phyloP scores from a whole-genome alignment of 2,797 vertebrate genomes.

The Enoplosus armatus region DNA sequence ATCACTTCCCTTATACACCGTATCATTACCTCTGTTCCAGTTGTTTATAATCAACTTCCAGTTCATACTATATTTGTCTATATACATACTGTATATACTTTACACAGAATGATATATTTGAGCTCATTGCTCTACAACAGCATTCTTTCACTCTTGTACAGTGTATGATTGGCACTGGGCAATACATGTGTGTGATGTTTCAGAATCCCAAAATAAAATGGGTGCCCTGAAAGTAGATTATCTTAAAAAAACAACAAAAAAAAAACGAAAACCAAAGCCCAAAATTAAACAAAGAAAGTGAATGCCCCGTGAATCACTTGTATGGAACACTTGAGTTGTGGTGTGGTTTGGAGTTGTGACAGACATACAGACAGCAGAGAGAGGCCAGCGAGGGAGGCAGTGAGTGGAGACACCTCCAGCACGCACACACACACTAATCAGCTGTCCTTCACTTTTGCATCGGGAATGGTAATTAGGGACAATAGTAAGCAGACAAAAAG shows the following conservation, averaged over 20 bases:
- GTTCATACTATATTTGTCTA: no score
- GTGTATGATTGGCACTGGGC: background rate
- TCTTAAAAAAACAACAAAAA: background rate
- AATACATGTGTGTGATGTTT: conserved; percentile 13
- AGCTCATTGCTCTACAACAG: background rate
- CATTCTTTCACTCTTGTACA: background rate
- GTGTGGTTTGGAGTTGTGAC: conserved; percentile 52
- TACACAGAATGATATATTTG: background rate
- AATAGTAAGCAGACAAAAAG: conserved; percentile 47
- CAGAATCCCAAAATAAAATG: conserved; percentile 20
- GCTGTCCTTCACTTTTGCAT: conserved; percentile 36
- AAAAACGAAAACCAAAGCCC: conserved; percentile 7
- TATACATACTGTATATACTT: background rate
- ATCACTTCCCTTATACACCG: background rate
- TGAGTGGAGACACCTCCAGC: conserved; percentile 20
- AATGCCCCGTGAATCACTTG: conserved; percentile 41
- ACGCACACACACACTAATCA: conserved; percentile 32
- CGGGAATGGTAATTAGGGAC: conserved; percentile 31
- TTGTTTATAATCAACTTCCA: conserved; percentile 2
- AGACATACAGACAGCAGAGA: conserved; percentile 39
- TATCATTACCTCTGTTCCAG: background rate
- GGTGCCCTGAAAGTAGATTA: conserved; percentile 11
- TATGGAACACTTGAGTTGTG: conserved; percentile 34
- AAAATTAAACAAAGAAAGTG: conserved; percentile 35
- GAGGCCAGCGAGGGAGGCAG: conserved; percentile 33